Conservation (phyloP, 2,888 invertebrate species). For the Leptinotarsa haldemani region DNA sequence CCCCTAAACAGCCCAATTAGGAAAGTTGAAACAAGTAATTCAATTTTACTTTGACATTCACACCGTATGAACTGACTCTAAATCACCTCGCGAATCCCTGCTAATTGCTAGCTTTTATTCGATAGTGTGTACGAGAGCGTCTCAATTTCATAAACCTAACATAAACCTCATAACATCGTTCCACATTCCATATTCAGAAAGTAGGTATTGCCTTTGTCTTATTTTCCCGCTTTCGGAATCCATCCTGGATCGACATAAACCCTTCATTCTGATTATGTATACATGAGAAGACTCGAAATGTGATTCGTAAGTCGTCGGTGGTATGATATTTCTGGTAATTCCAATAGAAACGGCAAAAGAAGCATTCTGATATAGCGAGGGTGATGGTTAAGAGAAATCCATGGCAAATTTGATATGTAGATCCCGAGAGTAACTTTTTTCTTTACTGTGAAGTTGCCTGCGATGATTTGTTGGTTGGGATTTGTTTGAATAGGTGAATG, state of each 20-base stretch:
- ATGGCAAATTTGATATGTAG: slow-evolving; percentile 11
- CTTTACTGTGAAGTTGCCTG: background rate
- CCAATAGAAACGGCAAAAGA: background rate
- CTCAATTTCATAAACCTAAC: background rate
- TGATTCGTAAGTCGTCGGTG: slow-evolving; percentile 26
- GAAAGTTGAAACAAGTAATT: too few species aligned
- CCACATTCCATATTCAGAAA: background rate
- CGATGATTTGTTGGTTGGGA: background rate
- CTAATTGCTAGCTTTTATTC: background rate
- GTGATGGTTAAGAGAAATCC: slow-evolving; percentile 6
- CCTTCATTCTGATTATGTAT: slow-evolving; percentile 26
- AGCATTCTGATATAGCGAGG: background rate
- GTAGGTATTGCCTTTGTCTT: background rate
- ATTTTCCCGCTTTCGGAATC: background rate
- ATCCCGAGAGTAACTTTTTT: background rate
- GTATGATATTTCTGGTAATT: slow-evolving; percentile 4
- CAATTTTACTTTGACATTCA: too few species aligned
- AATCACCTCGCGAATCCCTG: background rate
- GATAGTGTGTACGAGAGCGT: background rate
- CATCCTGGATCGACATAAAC: slow-evolving; percentile 20
- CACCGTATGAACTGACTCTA: background rate
- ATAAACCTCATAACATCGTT: slow-evolving; percentile 1
- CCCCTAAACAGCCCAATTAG: too few species aligned
- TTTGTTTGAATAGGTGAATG: background rate
- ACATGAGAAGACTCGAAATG: slow-evolving; percentile 24